phyloP scores from a whole-genome alignment of 1,140 invertebrate species.

The Proales similis region DNA sequence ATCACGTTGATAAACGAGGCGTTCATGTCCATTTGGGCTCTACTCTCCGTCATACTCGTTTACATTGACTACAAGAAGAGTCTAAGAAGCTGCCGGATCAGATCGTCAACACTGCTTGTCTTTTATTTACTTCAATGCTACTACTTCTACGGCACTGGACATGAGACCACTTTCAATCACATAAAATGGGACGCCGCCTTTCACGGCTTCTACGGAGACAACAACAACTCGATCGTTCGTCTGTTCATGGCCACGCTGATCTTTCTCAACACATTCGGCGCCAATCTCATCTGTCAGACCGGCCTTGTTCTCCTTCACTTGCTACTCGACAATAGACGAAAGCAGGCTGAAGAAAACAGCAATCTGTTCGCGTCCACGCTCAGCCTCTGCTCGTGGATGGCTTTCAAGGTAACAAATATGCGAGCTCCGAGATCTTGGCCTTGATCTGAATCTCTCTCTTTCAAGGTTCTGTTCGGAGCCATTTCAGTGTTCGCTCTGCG shows the following conservation, averaged over 20 bases:
- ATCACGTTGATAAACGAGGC: no score
- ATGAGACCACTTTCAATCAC: conserved; percentile 20
- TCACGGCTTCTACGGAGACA: conserved; percentile 27
- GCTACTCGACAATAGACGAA: not conserved
- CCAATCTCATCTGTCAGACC: not conserved
- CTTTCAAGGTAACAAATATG: no score
- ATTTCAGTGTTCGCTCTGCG: conserved; percentile 12
- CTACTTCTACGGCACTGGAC: conserved; percentile 36
- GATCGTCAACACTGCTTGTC: not conserved
- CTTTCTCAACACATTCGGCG: conserved; percentile 20
- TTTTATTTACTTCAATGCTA: conserved; percentile 7
- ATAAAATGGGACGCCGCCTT: conserved; percentile 36
- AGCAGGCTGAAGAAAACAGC: not conserved
- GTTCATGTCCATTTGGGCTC: no score
- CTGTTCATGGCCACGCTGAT: conserved; percentile 2
- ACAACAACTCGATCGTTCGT: conserved; percentile 4
- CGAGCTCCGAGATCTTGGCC: not conserved
- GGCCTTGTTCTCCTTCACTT: not conserved
- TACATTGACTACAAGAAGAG: no score
- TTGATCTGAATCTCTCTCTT: not conserved
- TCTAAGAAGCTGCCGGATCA: no score
- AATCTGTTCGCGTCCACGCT: no score
- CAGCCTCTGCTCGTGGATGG: no score
- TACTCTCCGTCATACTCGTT: no score
- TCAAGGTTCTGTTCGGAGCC: conserved; percentile 8